A percentile compares a stretch with the other conserved stretches of the same genome.
Evolutionary conservation across 2,113 vertebrate species (phyloP).

Genomic region (Propithecus coquereli): DNA sequence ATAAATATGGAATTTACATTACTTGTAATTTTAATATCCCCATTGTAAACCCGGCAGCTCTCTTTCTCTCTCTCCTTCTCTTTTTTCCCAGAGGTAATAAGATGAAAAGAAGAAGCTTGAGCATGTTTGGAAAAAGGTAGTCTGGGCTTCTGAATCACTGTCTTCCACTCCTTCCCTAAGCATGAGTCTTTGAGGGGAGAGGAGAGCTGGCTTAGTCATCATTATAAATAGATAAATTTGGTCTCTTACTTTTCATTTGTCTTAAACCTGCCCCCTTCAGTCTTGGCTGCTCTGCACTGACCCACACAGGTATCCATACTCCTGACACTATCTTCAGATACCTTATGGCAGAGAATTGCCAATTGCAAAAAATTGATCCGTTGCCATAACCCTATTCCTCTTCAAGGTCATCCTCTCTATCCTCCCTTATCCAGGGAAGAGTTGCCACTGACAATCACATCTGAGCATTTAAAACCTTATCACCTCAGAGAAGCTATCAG

Average conservation of each 20-base stretch:
- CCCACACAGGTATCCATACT: conserved; percentile 69
- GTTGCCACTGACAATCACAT: conserved; percentile 68
- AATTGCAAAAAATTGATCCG: conserved; percentile 75
- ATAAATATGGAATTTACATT: background rate
- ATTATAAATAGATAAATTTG: background rate
- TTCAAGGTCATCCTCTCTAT: conserved; percentile 78
- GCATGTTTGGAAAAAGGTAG: background rate
- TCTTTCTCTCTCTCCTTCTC: background rate
- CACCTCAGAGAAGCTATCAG: background rate
- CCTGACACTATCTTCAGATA: conserved; percentile 76
- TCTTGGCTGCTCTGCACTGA: conserved; percentile 69
- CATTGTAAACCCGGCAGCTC: background rate
- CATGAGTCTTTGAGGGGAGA: background rate
- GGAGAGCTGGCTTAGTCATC: background rate
- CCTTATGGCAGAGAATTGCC: conserved; percentile 67
- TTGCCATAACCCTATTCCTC: conserved; percentile 69
- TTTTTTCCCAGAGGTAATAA: background rate
- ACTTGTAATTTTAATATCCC: background rate
- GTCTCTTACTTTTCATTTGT: conserved; percentile 64
- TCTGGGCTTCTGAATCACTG: background rate
- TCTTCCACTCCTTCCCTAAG: background rate
- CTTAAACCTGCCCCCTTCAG: background rate
- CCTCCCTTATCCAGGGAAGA: conserved; percentile 67
- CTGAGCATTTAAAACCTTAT: conserved; percentile 27
- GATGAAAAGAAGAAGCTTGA: background rate